Percentiles rank a stretch among this genome's conserved stretches.
These are phyloP conservation scores for Lepus americanus DNA, from an alignment of 2,113 vertebrate genomes.

Conservation along the genomic window DNA sequence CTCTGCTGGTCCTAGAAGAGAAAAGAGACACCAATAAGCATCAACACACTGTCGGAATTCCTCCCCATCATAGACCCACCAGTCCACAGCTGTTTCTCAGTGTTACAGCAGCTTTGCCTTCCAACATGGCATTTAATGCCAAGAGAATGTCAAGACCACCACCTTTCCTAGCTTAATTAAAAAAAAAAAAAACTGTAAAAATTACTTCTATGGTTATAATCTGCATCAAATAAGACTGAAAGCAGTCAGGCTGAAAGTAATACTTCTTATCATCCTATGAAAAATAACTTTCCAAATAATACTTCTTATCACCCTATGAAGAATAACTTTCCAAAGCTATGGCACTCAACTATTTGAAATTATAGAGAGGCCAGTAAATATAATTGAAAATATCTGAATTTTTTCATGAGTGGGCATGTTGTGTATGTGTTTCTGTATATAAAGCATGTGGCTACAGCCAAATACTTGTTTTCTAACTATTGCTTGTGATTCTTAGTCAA, in stretches of 20 bases:
- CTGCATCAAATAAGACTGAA: neutral
- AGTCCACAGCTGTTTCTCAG: no score
- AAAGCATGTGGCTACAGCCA: neutral
- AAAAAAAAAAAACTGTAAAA: conserved; percentile 29
- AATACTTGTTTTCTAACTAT: neutral
- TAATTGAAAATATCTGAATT: neutral
- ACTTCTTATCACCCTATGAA: neutral
- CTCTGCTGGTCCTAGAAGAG: conserved; percentile 80
- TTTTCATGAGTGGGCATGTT: neutral
- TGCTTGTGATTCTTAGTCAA: neutral
- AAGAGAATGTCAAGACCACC: neutral
- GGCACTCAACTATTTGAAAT: conserved; percentile 12
- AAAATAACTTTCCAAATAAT: conserved; percentile 38
- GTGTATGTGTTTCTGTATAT: no score
- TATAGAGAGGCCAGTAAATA: neutral
- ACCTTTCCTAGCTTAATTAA: neutral
- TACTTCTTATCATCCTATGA: neutral
- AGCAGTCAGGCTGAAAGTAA: neutral
- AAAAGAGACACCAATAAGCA: conserved; percentile 81
- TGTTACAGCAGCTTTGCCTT: neutral
- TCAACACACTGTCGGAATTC: conserved; percentile 71
- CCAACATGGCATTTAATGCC: neutral
- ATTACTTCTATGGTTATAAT: conserved; percentile 13
- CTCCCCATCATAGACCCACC: conserved; percentile 70
- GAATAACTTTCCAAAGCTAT: conserved; percentile 37